phyloP scores from a whole-genome alignment of 2,888 invertebrate genomes.

The Dryobotodes eremita region DNA sequence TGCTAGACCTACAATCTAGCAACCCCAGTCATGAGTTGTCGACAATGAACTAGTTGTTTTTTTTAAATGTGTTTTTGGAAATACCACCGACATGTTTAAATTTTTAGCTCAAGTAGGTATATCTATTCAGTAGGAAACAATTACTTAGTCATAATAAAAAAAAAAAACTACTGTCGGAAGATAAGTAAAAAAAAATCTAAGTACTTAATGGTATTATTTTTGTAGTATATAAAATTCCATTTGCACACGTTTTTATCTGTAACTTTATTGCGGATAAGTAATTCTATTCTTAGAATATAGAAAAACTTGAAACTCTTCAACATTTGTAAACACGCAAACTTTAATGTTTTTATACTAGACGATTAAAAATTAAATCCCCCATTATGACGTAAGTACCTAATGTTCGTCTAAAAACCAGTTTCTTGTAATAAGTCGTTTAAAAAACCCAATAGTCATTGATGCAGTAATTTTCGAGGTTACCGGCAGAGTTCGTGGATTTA shows the following conservation, averaged over 20 bases:
- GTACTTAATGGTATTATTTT: too few species aligned
- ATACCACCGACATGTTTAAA: too few species aligned
- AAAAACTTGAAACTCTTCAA: slow-evolving; percentile 2
- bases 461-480: slow-evolving; percentile 30
- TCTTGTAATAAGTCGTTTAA: slow-evolving; percentile 13
- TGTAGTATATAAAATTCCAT: not conserved
- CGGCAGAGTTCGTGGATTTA: slow-evolving; percentile 7
- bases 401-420: slow-evolving; percentile 42
- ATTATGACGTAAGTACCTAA: slow-evolving; percentile 23
- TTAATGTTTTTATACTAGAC: not conserved
- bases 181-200: too few species aligned
- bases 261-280: not conserved
- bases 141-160: not conserved
- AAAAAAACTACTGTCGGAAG: not conserved
- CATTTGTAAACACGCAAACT: not conserved
- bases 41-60: not conserved
- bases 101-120: not conserved
- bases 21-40: not conserved
- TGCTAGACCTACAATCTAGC: not conserved
- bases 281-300: not conserved
- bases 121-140: not conserved
- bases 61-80: not conserved
- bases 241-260: slow-evolving; percentile 8
- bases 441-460: slow-evolving; percentile 42
- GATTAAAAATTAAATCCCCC: not conserved